Base-by-base conservation (phyloP, 2,797 vertebrate genomes). In the Sebastes baramenuke region DNA sequence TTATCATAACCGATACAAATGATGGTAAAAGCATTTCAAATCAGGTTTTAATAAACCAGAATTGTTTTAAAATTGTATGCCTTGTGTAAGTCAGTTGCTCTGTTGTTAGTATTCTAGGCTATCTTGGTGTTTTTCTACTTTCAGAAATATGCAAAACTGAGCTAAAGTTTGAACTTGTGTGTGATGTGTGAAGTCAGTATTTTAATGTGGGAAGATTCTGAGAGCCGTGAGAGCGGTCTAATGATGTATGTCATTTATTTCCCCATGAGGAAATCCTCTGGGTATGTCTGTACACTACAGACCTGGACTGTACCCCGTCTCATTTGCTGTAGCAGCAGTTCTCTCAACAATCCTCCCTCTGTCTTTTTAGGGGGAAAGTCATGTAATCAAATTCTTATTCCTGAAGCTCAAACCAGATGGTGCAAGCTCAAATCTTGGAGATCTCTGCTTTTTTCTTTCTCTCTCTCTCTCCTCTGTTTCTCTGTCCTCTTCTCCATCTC, bases 321-420 rank as follows among this genome's bases (percentile, higher is more conserved):
- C 70, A 66, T 84, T 87, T 90, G 89, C 81, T 85, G 67, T 29
- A 81, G 80, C 89, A 83, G 82, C 81, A 82, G 42, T 85, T 88
- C 75, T 91, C 79, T 70, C 75, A 87, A 92, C 91, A 93, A 87
- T 90, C 77, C 82, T 62, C 66, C 67, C 84, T 87, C 87, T 88
- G 81, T 88, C 79, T 91, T 92, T 94, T 89, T 83, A 86, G 84
- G 82, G 90, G 86, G 89, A 87, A 88, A 89, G 87, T 88, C 85
- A 74, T 84, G 85, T 84, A 87, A 84, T 92, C 80, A 90, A 74
- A 89, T 89, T 89, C 84, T 89, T 89, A 82, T 85, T 92, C 83
- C 83, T 90, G 56, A 88, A 88, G 71, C 83, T 87, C 77, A 91
- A 92, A 92, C 89, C 90, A 94, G 90, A 93, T 93, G 92, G 80